Conservation (phyloP, 2,797 vertebrate species). For the Neostethus bicornis region DNA sequence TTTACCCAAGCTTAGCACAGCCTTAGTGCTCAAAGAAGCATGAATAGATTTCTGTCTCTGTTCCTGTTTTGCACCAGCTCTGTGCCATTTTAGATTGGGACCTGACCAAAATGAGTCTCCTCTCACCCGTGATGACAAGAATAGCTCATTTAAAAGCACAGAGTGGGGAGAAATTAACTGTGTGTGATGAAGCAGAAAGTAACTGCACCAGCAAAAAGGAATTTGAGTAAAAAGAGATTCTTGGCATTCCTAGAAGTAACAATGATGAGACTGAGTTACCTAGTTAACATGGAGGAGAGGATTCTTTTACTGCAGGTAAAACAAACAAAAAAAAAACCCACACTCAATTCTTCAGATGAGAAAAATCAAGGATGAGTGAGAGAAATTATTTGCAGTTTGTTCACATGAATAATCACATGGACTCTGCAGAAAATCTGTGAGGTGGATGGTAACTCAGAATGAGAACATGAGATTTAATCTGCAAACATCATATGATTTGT, state of each 20-base stretch:
- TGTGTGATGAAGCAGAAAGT: constrained; percentile 56
- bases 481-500: constrained; percentile 2
- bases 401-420: background rate
- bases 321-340: constrained; percentile 1
- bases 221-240: constrained; percentile 53
- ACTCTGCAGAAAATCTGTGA: background rate
- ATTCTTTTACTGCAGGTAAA: constrained; percentile 1
- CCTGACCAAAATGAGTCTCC: constrained; percentile 49
- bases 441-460: background rate
- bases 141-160: constrained; percentile 59
- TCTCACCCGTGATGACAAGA: constrained; percentile 51
- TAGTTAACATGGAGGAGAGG: background rate
- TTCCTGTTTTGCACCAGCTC: constrained; percentile 50
- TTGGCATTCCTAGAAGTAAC: constrained; percentile 51
- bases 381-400: constrained; percentile 4
- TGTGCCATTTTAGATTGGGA: constrained; percentile 53
- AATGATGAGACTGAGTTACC: constrained; percentile 22
- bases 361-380: background rate
- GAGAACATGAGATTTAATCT: background rate
- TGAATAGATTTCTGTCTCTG: constrained; percentile 53
- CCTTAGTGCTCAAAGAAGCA: constrained; percentile 57
- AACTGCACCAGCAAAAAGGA: constrained; percentile 38
- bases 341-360: constrained; percentile 1
- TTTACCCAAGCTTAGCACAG: constrained; percentile 71
- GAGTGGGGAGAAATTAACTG: constrained; percentile 47